Base-by-base conservation (phyloP, 2,113 vertebrate genomes). In the Pangasianodon gigas region DNA sequence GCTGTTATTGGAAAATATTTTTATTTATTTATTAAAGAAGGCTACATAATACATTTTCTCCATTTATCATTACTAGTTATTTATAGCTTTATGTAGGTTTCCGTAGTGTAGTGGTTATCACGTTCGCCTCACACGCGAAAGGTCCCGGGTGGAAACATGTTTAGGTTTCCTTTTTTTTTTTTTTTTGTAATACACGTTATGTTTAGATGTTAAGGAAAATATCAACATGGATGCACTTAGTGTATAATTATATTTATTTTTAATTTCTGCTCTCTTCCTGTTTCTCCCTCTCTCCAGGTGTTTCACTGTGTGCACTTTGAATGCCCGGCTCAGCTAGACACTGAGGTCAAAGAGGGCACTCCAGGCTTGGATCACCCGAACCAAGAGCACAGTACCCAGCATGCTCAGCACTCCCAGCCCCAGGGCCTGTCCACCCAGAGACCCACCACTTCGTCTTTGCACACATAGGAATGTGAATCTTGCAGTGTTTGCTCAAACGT, bases 241-340 rank as follows among this genome's bases (percentile, higher is more conserved):
- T 32, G n/a, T 10, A n/a, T 32, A 32, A 14, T 19, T 3, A 0
- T 46, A n/a, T 14, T 21, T 29, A n/a, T 83, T 69, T 67, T 4
- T 44, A 32, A 46, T 54, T 13, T 48, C 62, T 13, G 41, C 21
- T 58, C 75, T 29, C 29, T 65, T 44, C 19, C 56, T 82, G 24
- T 46, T 24, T 87, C 19, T 37, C 69, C 44, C n/a, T 62, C 19
- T 69, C 18, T 81, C 21, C 93, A 99, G 98, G 98, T 99, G 74
- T 99, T 99, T 95, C 98, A 99, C 95, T 99, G 98, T 37, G 98
- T 99, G 84, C 98, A 99, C 95, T 99, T 99, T 51, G 98, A 99
- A 93, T 98, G 98, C 92, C 98, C 98, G 0, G 97, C 97, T 90
- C 97, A 98, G 95, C 95, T 95, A 83, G 94, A 95, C 91, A 92